These are phyloP conservation scores for Calidris pugnax DNA, from an alignment of 2,113 vertebrate species.

Conservation along the genomic window DNA sequence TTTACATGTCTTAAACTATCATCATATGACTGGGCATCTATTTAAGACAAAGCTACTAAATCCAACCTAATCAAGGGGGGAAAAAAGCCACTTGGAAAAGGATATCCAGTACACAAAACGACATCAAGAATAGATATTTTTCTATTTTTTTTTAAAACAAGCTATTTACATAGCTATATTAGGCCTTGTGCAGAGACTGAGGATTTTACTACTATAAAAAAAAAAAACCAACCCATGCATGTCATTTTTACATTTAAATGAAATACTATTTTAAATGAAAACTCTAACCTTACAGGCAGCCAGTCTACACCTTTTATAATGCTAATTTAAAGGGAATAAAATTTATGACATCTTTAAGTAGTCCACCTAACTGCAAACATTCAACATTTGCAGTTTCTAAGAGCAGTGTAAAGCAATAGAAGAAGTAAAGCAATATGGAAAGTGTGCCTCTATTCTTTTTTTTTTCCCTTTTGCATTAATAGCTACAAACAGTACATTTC, in stretches of 20 bases:
- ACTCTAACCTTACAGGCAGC: not conserved
- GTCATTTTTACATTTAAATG: not conserved
- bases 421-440: not conserved
- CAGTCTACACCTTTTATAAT: not conserved
- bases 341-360: not conserved
- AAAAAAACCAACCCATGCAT: not conserved
- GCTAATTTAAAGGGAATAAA: not conserved
- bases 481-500: not conserved
- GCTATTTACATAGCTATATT: slow-evolving; percentile 25
- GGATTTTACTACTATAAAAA: slow-evolving; percentile 19
- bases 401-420: not conserved
- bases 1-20: not conserved
- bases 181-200: not conserved
- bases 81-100: not conserved
- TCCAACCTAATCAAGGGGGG: not conserved
- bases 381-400: not conserved
- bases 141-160: slow-evolving; percentile 5
- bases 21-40: not conserved
- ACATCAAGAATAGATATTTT: not conserved
- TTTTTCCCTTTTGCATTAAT: not conserved
- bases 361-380: not conserved
- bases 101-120: not conserved
- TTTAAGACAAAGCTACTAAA: slow-evolving; percentile 14
- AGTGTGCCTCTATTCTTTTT: not conserved
- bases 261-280: slow-evolving; percentile 38